phyloP scores from a whole-genome alignment of 2,888 invertebrate genomes.

The Lasius platythorax region DNA sequence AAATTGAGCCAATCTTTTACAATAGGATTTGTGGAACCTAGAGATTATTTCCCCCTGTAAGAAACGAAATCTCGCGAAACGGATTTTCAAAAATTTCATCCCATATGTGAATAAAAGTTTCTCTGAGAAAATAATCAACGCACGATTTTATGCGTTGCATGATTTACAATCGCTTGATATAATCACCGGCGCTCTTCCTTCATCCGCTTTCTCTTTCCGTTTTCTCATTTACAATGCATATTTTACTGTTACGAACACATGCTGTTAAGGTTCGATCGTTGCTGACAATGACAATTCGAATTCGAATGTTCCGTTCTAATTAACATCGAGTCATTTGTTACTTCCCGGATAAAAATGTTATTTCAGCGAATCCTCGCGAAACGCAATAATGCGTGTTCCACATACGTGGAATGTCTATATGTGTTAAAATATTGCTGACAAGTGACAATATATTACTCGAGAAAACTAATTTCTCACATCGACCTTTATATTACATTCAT shows the following conservation, averaged over 20 bases:
- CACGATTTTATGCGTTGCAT: neutral
- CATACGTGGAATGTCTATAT: neutral
- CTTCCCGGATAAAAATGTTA: neutral
- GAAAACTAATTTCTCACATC: neutral
- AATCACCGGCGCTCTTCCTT: neutral
- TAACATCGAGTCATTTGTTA: neutral
- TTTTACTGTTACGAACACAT: neutral
- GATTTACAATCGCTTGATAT: neutral
- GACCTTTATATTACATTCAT: neutral
- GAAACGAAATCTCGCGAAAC: neutral
- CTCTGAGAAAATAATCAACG: neutral
- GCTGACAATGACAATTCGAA: neutral
- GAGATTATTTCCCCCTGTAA: neutral
- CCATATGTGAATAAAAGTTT: neutral
- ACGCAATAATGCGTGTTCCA: neutral
- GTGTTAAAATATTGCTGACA: neutral
- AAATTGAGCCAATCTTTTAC: neutral
- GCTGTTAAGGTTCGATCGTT: neutral
- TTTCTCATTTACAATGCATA: neutral
- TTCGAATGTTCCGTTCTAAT: neutral
- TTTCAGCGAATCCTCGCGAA: neutral
- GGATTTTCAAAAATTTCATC: neutral
- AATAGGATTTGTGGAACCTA: neutral
- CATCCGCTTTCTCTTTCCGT: neutral
- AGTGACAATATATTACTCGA: neutral